These are phyloP conservation scores for Petrophora chlorosata DNA, from an alignment of 2,888 invertebrate species.

Conservation along the genomic window DNA sequence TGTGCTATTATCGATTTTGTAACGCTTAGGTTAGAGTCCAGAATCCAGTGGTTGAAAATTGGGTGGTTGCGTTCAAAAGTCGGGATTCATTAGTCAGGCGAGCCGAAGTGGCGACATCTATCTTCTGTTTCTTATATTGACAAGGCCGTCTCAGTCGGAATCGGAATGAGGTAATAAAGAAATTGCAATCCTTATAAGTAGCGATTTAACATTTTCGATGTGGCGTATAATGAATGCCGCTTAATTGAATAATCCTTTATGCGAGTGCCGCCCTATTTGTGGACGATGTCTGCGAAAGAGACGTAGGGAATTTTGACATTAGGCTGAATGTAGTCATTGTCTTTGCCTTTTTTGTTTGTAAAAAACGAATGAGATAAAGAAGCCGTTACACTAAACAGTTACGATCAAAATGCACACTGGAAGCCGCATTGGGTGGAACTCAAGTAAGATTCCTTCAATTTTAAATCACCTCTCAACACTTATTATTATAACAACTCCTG, in stretches of 20 bases:
- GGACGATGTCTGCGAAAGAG: constrained; percentile 1
- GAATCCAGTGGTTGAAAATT: constrained; percentile 6
- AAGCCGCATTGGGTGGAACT: too few relatives aligned
- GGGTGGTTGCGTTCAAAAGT: constrained; percentile 9
- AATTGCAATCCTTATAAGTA: constrained; percentile 61
- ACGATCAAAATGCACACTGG: too few relatives aligned
- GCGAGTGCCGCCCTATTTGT: constrained; percentile 39
- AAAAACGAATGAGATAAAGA: too few relatives aligned
- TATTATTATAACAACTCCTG: too few relatives aligned
- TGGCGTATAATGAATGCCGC: constrained; percentile 51
- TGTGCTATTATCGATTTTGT: not conserved
- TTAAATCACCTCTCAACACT: too few relatives aligned
- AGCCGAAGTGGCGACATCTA: constrained; percentile 60
- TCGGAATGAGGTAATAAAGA: constrained; percentile 67
- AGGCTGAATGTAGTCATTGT: not conserved
- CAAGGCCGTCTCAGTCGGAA: constrained; percentile 55
- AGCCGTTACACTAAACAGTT: too few relatives aligned
- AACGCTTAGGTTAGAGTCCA: not conserved
- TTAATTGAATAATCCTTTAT: constrained; percentile 59
- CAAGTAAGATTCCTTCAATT: too few relatives aligned
- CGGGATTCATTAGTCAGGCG: constrained; percentile 54
- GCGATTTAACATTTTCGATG: constrained; percentile 49
- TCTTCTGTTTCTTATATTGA: constrained; percentile 67
- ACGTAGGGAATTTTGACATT: not conserved
- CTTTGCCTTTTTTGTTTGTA: not conserved